These are phyloP conservation scores for Callipepla squamata DNA, from an alignment of 2,113 vertebrate species.

Conservation along the genomic window DNA sequence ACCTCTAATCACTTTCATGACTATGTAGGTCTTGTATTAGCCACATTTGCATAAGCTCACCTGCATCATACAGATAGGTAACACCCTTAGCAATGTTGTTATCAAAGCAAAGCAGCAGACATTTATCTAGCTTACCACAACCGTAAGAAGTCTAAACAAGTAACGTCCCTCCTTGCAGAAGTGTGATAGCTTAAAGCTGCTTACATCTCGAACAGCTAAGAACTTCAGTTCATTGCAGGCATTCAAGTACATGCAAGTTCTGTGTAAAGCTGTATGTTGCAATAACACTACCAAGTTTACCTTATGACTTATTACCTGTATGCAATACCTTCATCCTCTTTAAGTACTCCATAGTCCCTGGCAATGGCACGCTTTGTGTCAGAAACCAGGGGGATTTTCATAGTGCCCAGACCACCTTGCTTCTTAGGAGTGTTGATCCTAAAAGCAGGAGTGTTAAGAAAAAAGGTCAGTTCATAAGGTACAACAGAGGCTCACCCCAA, in stretches of 20 bases:
- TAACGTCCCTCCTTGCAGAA: not conserved
- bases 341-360: slow-evolving; percentile 92
- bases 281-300: not conserved
- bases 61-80: not conserved
- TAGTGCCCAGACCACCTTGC: slow-evolving; percentile 91
- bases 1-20: not conserved
- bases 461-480: not conserved
- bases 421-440: slow-evolving; percentile 94
- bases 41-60: not conserved
- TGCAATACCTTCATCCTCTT: slow-evolving; percentile 94
- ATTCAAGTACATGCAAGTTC: not conserved
- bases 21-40: not conserved
- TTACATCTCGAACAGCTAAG: not conserved
- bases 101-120: not conserved
- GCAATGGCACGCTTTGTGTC: slow-evolving; percentile 88
- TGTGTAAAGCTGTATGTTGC: not conserved
- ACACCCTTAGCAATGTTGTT: not conserved
- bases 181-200: not conserved
- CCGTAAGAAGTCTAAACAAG: not conserved
- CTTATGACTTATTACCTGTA: slow-evolving; percentile 84
- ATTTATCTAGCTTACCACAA: not conserved
- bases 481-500: not conserved
- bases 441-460: not conserved
- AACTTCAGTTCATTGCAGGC: not conserved
- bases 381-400: slow-evolving; percentile 93